These are phyloP conservation scores for Micromys minutus DNA, from an alignment of 2,113 vertebrate genomes.

Conservation along the genomic window DNA sequence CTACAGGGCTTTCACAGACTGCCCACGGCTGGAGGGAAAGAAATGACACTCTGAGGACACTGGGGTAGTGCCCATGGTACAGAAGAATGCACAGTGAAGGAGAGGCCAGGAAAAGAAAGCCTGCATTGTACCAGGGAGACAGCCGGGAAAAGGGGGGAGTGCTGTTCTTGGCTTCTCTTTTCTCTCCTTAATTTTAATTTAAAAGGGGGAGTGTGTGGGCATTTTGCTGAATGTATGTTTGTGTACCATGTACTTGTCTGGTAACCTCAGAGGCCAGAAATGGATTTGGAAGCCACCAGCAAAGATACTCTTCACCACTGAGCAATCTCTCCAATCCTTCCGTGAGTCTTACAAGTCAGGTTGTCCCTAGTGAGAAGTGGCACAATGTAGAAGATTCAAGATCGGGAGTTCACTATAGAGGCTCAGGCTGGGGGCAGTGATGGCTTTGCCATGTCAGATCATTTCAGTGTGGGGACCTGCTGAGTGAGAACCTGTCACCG, in stretches of 20 bases:
- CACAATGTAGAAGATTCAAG: background rate
- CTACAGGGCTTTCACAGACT: background rate
- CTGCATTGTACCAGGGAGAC: background rate
- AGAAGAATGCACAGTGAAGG: background rate
- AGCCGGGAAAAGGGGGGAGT: background rate
- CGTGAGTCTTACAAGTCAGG: background rate
- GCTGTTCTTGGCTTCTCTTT: background rate
- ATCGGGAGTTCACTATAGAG: background rate
- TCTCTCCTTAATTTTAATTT: background rate
- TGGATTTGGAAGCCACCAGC: background rate
- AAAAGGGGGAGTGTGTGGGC: background rate
- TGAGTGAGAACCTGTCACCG: background rate
- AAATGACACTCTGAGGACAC: background rate
- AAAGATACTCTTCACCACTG: background rate
- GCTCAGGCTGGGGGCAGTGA: background rate
- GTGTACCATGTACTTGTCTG: background rate
- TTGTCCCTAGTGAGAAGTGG: background rate
- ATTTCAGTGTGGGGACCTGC: background rate
- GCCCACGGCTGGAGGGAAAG: background rate
- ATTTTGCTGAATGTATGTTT: background rate
- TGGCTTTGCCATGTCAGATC: background rate
- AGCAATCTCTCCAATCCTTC: background rate
- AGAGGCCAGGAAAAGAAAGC: background rate
- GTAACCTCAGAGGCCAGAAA: background rate
- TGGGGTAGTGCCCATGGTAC: background rate